A percentile compares a stretch with the other conserved stretches of the same genome.
Evolutionary conservation across 2,113 vertebrate genomes (phyloP).

Genomic region (Notiomystis cincta): DNA sequence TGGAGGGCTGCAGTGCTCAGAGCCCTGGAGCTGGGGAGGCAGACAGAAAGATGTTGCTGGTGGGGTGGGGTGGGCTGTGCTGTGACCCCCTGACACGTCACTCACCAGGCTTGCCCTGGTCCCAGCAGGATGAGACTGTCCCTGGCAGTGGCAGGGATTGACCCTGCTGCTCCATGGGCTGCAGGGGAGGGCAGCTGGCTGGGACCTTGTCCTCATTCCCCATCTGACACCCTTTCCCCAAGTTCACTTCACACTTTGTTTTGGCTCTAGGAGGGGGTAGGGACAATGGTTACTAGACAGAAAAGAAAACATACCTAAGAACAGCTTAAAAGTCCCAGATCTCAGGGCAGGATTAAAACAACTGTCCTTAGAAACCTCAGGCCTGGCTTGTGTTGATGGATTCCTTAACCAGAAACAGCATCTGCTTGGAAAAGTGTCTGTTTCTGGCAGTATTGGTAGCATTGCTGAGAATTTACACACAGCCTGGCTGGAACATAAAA

Average conservation of each 20-base stretch:
- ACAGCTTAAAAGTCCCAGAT: background rate
- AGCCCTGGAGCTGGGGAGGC: background rate
- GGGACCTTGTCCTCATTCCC: background rate
- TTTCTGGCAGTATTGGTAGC: constrained; percentile 45
- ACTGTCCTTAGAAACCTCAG: constrained; percentile 16
- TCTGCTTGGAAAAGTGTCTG: constrained; percentile 24
- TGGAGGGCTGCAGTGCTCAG: background rate
- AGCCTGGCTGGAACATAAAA: constrained; percentile 57
- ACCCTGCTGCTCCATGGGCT: background rate
- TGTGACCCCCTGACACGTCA: background rate
- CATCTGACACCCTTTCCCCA: background rate
- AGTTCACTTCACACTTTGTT: background rate
- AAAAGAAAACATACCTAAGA: background rate
- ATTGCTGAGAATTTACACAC: constrained; percentile 48
- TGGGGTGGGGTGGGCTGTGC: fast-evolving
- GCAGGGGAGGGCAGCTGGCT: background rate
- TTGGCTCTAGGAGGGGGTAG: background rate
- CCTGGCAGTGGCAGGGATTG: background rate
- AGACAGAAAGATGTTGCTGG: background rate
- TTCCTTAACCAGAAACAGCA: constrained; percentile 61
- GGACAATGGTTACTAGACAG: background rate
- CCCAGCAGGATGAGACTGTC: background rate
- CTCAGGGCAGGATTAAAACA: constrained; percentile 9
- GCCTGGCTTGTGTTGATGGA: constrained; percentile 45
- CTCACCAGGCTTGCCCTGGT: background rate